Percentiles rank a stretch among this genome's conserved stretches.
Conservation (phyloP, 2,888 invertebrate genomes). For the Drosophila subsilvestris region DNA sequence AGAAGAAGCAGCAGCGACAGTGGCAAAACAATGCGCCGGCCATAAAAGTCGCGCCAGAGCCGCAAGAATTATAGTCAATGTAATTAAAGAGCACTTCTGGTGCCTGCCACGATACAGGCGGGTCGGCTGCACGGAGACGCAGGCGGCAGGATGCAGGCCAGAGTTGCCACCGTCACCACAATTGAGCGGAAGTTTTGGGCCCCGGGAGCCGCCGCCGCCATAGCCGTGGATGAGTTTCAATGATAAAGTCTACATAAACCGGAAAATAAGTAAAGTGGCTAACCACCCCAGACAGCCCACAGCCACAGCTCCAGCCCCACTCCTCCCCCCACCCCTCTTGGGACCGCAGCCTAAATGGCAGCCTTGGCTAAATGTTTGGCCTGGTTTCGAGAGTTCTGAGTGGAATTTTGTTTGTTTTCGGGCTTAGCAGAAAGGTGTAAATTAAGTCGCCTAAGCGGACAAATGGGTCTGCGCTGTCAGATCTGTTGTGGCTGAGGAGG, state of each 20-base stretch:
- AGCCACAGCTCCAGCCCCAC: no score
- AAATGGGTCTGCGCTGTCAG: constrained; percentile 47
- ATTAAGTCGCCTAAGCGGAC: constrained; percentile 72
- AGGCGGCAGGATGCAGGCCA: constrained; percentile 31
- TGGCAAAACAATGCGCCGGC: constrained; percentile 52
- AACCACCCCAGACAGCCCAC: constrained; percentile 19
- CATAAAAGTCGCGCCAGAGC: constrained; percentile 77
- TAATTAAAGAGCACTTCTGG: constrained; percentile 80
- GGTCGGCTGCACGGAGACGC: constrained; percentile 20
- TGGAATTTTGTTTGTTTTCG: constrained; percentile 52
- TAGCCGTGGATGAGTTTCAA: constrained; percentile 70
- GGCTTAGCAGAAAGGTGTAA: constrained; percentile 74
- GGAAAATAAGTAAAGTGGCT: constrained; percentile 78
- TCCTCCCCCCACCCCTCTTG: not conserved
- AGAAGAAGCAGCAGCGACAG: constrained; percentile 17
- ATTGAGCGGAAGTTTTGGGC: constrained; percentile 69
- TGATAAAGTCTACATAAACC: constrained; percentile 78
- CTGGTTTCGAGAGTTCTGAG: constrained; percentile 39
- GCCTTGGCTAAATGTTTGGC: constrained; percentile 45
- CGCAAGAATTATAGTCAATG: constrained; percentile 80
- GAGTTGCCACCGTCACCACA: constrained; percentile 62
- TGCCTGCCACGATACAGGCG: constrained; percentile 51
- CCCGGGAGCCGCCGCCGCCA: constrained; percentile 30
- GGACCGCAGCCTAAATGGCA: constrained; percentile 36
- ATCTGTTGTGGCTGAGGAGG: not conserved